Base-by-base conservation (phyloP, 2,797 vertebrate genomes). In the Uromys caudimaculatus region DNA sequence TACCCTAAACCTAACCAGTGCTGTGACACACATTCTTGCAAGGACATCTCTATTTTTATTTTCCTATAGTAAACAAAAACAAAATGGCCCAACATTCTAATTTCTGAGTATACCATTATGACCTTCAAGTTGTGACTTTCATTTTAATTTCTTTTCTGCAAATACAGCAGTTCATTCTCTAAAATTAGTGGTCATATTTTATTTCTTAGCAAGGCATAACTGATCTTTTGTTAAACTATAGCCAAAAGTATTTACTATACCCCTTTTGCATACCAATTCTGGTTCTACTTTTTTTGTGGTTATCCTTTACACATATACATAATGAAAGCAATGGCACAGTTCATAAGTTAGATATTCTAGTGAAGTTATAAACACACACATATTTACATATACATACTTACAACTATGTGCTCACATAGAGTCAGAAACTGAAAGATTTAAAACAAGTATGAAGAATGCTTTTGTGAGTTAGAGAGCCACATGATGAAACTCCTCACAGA, bases 91-190 rank as follows among this genome's bases (percentile, higher is more conserved):
- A 89, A 83, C 47, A 47, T 76, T 69, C n/a, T 56, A 62, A 85
- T 76, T 9, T 86, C 77, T 60, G 27, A 24, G 56, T 38, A 32
- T 58, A 81, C 17, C 19, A 56, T 87, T 89, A 32, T 56, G 24
- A 67, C 32, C 38, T 95, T 79, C 41, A 73, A 77, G 2, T n/a
- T 77, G 16, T 88, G 73, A 69, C n/a, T 95, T 92, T 90, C 35
- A 67, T 52, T 50, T 91, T 88, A 71, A 73, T 71, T 16, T 41
- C 8, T 60, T 67, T 95, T 76, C 60, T 85, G 75, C 4, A 62
- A 69, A 17, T 54, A 32, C 6, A 64, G 3, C n/a, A 84, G 64
- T 32, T 29, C n/a, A 54, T 4, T 85, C 0, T 91, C 3, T 4
- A 75, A 67, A 11, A 24, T 29, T 89, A 17, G 5, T 7, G 32